Percentiles rank a stretch among this genome's conserved stretches.
These are phyloP conservation scores for Cebus imitator DNA, from an alignment of 2,113 vertebrate genomes.

Conservation along the genomic window DNA sequence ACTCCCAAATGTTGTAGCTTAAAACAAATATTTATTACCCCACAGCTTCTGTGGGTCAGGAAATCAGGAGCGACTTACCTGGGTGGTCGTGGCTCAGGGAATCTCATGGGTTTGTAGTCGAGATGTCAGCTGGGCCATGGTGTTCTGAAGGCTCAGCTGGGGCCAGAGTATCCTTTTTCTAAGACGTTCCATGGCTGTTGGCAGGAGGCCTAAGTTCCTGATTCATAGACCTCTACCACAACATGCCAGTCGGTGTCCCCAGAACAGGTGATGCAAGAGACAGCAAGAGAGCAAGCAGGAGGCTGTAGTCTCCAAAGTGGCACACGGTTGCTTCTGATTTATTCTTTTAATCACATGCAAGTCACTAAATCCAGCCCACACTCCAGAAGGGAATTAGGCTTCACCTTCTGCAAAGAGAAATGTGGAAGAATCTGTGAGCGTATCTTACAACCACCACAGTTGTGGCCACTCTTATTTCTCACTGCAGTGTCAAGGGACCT, in stretches of 20 bases:
- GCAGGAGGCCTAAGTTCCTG: neutral
- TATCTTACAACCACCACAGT: neutral
- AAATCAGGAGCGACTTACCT: neutral
- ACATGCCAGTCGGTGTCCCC: neutral
- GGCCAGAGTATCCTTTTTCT: neutral
- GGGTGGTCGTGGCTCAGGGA: neutral
- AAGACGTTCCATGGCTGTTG: neutral
- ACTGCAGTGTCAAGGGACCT: rapidly evolving
- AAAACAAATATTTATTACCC: neutral
- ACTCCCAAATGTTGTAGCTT: neutral
- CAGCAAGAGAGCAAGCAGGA: neutral
- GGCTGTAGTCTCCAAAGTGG: neutral
- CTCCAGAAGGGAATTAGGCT: neutral
- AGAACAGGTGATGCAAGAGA: neutral
- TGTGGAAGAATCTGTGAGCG: neutral
- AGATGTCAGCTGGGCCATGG: too few relatives aligned
- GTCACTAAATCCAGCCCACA: neutral
- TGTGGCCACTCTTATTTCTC: neutral
- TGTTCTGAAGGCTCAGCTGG: neutral
- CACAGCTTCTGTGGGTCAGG: neutral
- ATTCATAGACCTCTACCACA: neutral
- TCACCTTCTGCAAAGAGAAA: neutral
- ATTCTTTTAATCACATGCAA: neutral
- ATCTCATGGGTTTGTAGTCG: neutral
- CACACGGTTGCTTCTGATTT: neutral